These are phyloP conservation scores for Entomyzon cyanotis DNA, from an alignment of 2,113 vertebrate genomes.

Conservation along the genomic window DNA sequence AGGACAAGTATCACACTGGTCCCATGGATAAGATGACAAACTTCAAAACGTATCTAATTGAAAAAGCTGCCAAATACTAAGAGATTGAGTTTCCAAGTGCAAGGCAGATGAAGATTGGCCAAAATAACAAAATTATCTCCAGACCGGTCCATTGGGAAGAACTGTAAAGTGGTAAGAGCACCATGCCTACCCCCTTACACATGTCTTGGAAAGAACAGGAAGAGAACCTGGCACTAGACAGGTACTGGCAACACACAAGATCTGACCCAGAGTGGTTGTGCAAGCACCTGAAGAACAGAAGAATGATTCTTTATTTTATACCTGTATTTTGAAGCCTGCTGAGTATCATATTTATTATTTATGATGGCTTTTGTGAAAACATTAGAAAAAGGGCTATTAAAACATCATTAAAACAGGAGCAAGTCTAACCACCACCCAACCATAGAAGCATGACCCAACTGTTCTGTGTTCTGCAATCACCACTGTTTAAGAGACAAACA, in stretches of 20 bases:
- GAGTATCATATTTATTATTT: neutral
- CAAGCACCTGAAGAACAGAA: neutral
- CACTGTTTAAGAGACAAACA: neutral
- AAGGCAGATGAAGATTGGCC: neutral
- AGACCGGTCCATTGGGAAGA: neutral
- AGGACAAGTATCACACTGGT: neutral
- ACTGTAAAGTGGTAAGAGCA: neutral
- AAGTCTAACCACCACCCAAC: neutral
- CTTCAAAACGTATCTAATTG: neutral
- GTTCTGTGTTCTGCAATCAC: neutral
- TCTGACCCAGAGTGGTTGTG: neutral
- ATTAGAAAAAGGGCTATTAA: neutral
- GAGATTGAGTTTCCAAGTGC: neutral
- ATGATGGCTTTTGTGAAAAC: neutral
- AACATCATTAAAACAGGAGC: neutral
- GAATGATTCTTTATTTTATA: neutral
- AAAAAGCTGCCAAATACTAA: neutral
- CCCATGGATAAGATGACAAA: neutral
- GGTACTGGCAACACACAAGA: neutral
- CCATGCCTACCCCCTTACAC: neutral
- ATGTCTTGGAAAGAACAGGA: rapidly evolving
- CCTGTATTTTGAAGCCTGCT: neutral
- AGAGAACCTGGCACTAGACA: neutral
- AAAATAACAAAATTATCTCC: neutral
- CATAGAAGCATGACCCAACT: neutral